phyloP scores from a whole-genome alignment of 2,113 vertebrate genomes.

The Excalfactoria chinensis region DNA sequence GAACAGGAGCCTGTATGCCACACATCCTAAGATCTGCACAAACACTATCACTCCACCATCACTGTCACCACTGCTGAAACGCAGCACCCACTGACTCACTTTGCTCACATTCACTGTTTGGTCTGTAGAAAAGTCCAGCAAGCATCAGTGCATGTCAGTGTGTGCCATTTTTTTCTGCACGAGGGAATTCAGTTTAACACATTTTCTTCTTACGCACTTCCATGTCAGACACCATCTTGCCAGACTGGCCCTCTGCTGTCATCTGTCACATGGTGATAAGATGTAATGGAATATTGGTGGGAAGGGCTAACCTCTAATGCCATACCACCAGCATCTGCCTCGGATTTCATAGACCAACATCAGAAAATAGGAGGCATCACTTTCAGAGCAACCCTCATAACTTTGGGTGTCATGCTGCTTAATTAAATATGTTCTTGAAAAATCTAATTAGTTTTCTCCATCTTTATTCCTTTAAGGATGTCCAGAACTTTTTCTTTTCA shows the following conservation, averaged over 20 bases:
- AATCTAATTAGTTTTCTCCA: neutral
- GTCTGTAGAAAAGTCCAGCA: neutral
- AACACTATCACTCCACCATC: no score
- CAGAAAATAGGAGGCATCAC: no score
- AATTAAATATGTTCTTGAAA: neutral
- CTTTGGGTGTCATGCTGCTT: neutral
- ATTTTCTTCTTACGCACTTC: neutral
- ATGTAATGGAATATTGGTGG: neutral
- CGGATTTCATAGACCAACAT: no score
- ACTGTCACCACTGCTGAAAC: neutral
- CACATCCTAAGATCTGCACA: neutral
- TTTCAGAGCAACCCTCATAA: neutral
- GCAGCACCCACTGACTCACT: no score
- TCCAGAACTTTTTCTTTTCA: neutral
- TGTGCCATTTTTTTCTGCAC: neutral
- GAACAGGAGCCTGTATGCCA: no score
- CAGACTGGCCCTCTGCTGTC: no score
- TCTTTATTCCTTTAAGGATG: neutral
- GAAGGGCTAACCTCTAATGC: neutral
- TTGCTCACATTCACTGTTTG: neutral
- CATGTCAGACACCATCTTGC: neutral
- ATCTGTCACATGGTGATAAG: neutral
- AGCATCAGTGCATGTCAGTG: neutral
- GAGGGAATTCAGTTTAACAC: neutral
- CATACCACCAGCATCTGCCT: neutral